Evolutionary conservation across 2,797 vertebrate genomes (phyloP), one percentile per base, ranked within the genome.

Genomic region (Neopelma chrysocephalum): DNA sequence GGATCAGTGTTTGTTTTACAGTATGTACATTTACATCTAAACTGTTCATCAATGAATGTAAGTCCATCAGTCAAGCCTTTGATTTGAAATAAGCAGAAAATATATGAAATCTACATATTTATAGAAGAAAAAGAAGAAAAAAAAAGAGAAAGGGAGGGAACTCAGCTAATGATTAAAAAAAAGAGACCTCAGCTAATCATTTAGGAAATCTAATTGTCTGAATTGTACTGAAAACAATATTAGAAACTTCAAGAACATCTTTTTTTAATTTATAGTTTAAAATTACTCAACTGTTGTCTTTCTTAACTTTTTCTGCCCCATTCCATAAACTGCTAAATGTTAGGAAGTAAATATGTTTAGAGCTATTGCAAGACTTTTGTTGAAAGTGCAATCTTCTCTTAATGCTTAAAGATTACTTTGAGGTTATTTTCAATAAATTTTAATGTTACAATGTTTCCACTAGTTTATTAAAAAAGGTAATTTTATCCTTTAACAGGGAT

Each of bases 371-470:
- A 57, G 19, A 61, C 11, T 94, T 79, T 34, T 38, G 42, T 86
- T 94, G 79, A 92, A 96, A 97, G 93, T 57, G 79, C 29, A 90
- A 70, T 97, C 96, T 97, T 87, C 94, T 87, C 32, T 94, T 95
- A 87, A 76, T 92, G 95, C 84, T 95, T 96, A 96, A 95, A 95
- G 81, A 96, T 90, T 92, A 77, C 32, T 80, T 82, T 82, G 77
- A 82, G 82, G 71, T 90, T 91, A 82, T 90, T 96, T 92, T 78
- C 85, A 94, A 96, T 97, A 91, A 13, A 83, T 96, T 97, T 96
- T 93, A 97, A 92, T 92, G 82, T 95, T 92, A 84, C 77, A 77
- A 90, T 92, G 61, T 73, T 92, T 80, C 58, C 84, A 89, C 64
- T 87, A 40, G 56, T 94, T 97, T 89, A 97, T 97, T 93, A 89